Evolutionary conservation across 2,888 invertebrate genomes (phyloP), one percentile per base, ranked within the genome.

Genomic region (Habroteleia sp.): DNA sequence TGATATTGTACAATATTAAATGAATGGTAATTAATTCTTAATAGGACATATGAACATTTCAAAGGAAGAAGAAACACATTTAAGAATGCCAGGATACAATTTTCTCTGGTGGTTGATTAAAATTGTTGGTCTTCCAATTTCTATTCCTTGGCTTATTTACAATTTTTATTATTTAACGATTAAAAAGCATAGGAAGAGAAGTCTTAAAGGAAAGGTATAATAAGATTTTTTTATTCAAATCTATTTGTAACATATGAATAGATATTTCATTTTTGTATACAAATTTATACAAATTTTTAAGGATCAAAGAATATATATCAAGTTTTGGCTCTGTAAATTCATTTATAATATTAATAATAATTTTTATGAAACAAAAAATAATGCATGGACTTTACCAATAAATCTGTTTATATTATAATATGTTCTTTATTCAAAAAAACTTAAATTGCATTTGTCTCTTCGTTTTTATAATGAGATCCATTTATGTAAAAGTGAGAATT

Each of bases 131-230:
- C 77, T 88, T 48, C 87, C 89, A 13, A 77, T 89, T 17, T 81
- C 83, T 5, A 71, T 89, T 16, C 88, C 88, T 23, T 87, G 86
- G 85, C 23, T 88, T 1, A 65, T 87, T 39, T 88, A 85, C 75
- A 80, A 85, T 52, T 52, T 85, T 5, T 74, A 83, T 31, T 74
- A 81, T 54, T 76, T 81, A 1, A 62, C 87, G 17, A 74, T 80
- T 17, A 79, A 76, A 6, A 87, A 84, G 41, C 80, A 79, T 5
- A 80, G 74, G 44, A 82, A 75, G 60, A 56, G 75, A 2, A 63
- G 54, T 3, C 82, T 89, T 1, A 76, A 77, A 13, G 85, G 81
- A 23, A 88, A 89, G 83, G 88, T 88, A 83, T 11, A 33, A 33
- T 8, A n/a, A n/a, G 13, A 25, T 23, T 13, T 5, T 48, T 16